Evolutionary conservation across 92 coral and sea anemone genomes (phyloP).

Genomic region (Siderastrea radians): DNA sequence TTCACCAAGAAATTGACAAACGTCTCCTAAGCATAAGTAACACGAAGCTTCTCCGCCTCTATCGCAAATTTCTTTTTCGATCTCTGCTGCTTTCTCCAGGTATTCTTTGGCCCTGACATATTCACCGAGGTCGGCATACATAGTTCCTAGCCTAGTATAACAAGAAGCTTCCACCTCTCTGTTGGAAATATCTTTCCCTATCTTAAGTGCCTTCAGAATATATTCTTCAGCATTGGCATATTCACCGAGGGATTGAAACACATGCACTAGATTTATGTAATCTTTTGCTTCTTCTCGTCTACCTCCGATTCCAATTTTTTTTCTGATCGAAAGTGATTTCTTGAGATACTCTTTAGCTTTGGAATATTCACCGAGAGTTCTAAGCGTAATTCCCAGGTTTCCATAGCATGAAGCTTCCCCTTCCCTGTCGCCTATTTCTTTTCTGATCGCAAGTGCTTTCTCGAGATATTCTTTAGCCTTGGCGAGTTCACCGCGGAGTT

Average conservation of each 20-base stretch:
- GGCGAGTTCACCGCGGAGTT: not conserved
- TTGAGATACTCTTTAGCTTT: not conserved
- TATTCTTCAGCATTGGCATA: constrained; percentile 1
- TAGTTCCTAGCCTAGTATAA: not conserved
- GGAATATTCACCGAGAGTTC: too few relatives aligned
- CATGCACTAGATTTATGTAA: not conserved
- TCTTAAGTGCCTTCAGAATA: not conserved
- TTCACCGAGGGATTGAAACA: not conserved
- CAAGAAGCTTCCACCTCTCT: not conserved
- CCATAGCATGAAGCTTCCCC: too few relatives aligned
- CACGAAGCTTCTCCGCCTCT: not conserved
- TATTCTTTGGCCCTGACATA: not conserved
- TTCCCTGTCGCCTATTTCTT: too few relatives aligned
- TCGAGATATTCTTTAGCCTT: too few relatives aligned
- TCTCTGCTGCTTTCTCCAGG: not conserved
- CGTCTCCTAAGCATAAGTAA: not conserved
- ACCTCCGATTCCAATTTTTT: not conserved
- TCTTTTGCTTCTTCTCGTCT: not conserved
- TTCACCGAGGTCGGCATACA: not conserved
- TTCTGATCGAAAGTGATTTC: not conserved
- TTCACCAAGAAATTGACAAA: too few relatives aligned
- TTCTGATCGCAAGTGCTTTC: too few relatives aligned
- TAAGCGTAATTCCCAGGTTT: too few relatives aligned
- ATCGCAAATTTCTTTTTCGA: not conserved
- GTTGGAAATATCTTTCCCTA: too few relatives aligned